A percentile compares a stretch with the other conserved stretches of the same genome.
Conservation (phyloP, 2,797 vertebrate species). For the Parambassis ranga region DNA sequence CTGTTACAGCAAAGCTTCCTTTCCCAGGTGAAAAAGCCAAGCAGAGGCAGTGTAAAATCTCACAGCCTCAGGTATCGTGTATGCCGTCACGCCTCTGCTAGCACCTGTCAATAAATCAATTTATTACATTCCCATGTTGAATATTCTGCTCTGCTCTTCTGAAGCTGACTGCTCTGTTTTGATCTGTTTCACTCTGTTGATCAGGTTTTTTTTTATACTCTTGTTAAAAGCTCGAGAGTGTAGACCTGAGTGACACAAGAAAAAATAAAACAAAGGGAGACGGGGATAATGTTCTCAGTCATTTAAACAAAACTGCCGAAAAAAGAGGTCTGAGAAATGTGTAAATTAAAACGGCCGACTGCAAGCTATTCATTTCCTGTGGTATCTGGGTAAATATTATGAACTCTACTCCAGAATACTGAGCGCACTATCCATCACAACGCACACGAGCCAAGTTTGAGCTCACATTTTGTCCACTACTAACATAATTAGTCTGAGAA, state of each 20-base stretch:
- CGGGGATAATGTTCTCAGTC: slow-evolving; percentile 40
- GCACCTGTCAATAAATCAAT: slow-evolving; percentile 2
- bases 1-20: slow-evolving; percentile 65
- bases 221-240: not conserved
- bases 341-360: slow-evolving; percentile 71
- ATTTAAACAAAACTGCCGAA: slow-evolving; percentile 55
- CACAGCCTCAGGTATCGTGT: slow-evolving; percentile 40
- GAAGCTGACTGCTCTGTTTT: too few species aligned
- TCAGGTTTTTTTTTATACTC: slow-evolving; percentile 8
- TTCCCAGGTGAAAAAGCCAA: slow-evolving; percentile 68
- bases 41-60: slow-evolving; percentile 45
- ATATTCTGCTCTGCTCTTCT: too few species aligned
- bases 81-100: not conserved
- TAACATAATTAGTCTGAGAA: slow-evolving; percentile 62
- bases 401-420: slow-evolving; percentile 65
- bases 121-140: not conserved
- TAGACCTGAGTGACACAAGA: slow-evolving; percentile 3
- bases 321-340: slow-evolving; percentile 60
- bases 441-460: slow-evolving; percentile 63
- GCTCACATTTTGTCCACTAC: slow-evolving; percentile 57
- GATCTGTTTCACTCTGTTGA: slow-evolving; percentile 6
- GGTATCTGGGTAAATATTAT: slow-evolving; percentile 79
- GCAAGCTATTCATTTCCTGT: slow-evolving; percentile 71
- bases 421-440: slow-evolving; percentile 72
- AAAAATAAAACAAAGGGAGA: slow-evolving; percentile 55